Evolutionary conservation across 92 coral and sea anemone genomes (phyloP), one percentile per base, ranked within the genome.

Genomic region (Parazoanthus darwini): DNA sequence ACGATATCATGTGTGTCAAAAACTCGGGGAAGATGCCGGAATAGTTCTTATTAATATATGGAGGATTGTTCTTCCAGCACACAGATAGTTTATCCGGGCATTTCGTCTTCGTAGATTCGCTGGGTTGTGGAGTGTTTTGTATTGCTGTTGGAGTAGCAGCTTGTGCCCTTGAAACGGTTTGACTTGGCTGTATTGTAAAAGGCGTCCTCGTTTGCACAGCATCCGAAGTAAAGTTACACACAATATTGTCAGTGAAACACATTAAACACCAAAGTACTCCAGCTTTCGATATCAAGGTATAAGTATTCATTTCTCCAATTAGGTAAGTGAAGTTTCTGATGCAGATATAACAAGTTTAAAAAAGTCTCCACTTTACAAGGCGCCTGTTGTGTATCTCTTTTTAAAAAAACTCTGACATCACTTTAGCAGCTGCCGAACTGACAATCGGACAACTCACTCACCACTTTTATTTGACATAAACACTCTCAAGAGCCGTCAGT

Each of bases 21-120:
- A 83, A 83, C 77, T 83, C 86, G 8, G 77, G 76, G 35, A 83
- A 83, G 43, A 83, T 83, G 25, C 86, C 86, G 29, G 86, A 83
- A 43, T 66, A 18, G 23, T 83, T 83, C 39, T 54, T 83, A 18
- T 83, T 51, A 18, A 83, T 66, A 13, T 83, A 83, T 11, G 86
- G 86, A 0, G 86, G 86, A 59, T 43, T 83, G 56, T 83, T 18
- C 38, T 83, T 83, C 86, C 86, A 83, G 23, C 86, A 83, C 9
- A 83, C 86, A 9, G 86, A 18, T 48, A 83, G 14, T 5, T 44
- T 67, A 22, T 43, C 58, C 43, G 86, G 86, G 43, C 86, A 83
- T 33, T 22, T 48, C 23, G 25, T 42, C 35, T 39, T 35, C 9
- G 25, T 56, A 35, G 85, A 6, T 43, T 46, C 16, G 13, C 20